phyloP scores from a whole-genome alignment of 2,113 vertebrate genomes.

The Syngnathus scovelli region DNA sequence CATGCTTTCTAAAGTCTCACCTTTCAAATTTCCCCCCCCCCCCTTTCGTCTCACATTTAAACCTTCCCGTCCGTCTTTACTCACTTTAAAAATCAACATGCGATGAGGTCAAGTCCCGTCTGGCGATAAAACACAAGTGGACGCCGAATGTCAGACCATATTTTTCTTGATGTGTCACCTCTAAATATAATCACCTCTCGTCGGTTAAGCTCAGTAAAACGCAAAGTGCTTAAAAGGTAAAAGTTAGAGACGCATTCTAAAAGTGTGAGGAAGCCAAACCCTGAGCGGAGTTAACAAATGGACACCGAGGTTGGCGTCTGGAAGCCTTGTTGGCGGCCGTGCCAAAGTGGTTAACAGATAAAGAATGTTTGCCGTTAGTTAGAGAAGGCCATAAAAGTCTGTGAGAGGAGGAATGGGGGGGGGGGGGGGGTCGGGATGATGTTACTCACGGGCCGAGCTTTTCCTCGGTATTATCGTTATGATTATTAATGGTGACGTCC shows the following conservation, averaged over 20 bases:
- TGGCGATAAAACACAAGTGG: constrained; percentile 3
- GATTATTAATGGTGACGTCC: neutral
- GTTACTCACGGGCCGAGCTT: neutral
- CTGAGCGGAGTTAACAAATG: neutral
- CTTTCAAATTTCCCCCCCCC: constrained; percentile 30
- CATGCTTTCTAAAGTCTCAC: constrained; percentile 30
- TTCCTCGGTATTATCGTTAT: neutral
- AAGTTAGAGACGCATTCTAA: neutral
- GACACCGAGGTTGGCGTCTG: neutral
- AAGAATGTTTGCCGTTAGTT: constrained; percentile 16
- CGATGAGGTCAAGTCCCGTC: neutral
- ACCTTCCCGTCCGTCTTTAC: neutral
- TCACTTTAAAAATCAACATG: neutral
- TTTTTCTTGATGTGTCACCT: neutral
- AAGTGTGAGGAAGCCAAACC: neutral
- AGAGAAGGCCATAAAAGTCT: constrained; percentile 46
- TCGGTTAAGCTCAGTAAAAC: neutral
- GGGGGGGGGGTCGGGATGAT: constrained; percentile 1
- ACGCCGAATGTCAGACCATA: neutral
- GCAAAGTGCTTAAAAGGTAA: neutral
- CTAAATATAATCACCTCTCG: neutral
- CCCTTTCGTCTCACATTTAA: neutral
- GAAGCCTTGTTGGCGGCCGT: constrained; percentile 1
- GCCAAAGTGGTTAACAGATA: constrained; percentile 3
- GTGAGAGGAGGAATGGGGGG: constrained; percentile 6